Percentiles rank a stretch among this genome's conserved stretches.
Conservation (phyloP, 2,888 invertebrate species). For the Stratiomys singularior region DNA sequence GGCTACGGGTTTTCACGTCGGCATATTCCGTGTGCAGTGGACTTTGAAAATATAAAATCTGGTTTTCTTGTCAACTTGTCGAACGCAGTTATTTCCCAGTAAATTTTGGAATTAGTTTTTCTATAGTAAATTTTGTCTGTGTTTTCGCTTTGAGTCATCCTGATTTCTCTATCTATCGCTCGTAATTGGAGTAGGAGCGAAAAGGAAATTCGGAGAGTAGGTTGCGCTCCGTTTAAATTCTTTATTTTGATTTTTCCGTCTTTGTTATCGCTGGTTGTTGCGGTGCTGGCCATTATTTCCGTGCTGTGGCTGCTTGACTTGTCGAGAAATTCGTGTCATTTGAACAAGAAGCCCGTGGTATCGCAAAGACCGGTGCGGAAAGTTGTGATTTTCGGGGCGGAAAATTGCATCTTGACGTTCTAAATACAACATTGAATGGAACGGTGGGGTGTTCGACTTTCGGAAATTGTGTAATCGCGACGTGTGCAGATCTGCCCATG, state of each 20-base stretch:
- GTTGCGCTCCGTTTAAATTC: background rate
- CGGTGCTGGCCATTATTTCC: background rate
- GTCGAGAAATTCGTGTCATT: too few species aligned
- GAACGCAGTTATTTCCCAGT: background rate
- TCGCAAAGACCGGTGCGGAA: too few species aligned
- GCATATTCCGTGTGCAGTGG: conserved; percentile 5
- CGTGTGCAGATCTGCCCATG: conserved; percentile 5
- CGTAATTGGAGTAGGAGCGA: background rate
- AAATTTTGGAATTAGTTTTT: background rate
- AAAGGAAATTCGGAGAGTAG: background rate
- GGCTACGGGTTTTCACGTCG: background rate
- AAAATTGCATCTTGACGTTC: conserved; percentile 47
- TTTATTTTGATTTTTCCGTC: too few species aligned
- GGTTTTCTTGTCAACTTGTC: conserved; percentile 14
- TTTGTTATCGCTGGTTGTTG: too few species aligned
- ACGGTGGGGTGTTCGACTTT: conserved; percentile 42
- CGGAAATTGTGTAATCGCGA: conserved; percentile 46
- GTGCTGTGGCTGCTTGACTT: background rate
- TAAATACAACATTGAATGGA: background rate
- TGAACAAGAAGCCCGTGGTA: too few species aligned
- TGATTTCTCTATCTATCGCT: background rate
- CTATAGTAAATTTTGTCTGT: background rate
- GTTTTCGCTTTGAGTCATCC: background rate
- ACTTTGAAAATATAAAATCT: background rate
- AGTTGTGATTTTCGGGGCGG: conserved; percentile 9